Conservation (phyloP, 2,113 vertebrate genomes). For the Sinocyclocheilus anophthalmus region DNA sequence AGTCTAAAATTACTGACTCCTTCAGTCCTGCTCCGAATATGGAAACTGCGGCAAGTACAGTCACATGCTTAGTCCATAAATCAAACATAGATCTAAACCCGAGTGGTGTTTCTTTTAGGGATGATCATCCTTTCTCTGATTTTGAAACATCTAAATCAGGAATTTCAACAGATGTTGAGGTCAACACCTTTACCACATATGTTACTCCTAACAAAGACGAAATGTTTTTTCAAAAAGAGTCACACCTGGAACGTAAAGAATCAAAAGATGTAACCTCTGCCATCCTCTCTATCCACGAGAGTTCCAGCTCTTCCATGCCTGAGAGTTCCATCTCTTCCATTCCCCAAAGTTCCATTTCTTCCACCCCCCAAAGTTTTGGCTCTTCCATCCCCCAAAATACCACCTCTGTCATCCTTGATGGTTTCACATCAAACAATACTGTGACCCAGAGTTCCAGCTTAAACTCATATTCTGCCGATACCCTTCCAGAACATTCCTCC, state of each 20-base stretch:
- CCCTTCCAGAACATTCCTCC: not conserved
- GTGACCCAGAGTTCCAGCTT: not conserved
- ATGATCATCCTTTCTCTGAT: not conserved
- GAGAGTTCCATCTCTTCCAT: not conserved
- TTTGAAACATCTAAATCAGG: not conserved
- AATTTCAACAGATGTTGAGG: not conserved
- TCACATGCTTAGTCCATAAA: not conserved
- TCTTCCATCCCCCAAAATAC: not conserved
- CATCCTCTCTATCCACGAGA: not conserved
- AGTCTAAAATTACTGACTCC: not conserved
- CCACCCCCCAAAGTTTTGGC: not conserved
- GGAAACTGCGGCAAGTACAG: not conserved
- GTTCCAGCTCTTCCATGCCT: not conserved
- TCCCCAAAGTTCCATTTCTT: not conserved
- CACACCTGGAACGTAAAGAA: not conserved
- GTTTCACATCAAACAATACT: not conserved
- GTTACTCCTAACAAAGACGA: not conserved
- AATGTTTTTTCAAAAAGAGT: not conserved
- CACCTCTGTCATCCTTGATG: not conserved
- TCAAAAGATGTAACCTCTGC: not conserved
- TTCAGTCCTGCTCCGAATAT: not conserved
- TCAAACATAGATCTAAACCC: not conserved
- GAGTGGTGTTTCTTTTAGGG: not conserved
- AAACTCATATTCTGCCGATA: not conserved
- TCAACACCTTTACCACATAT: not conserved